Conservation (phyloP, 1,140 invertebrate species). For the Drosophila gunungcola region DNA sequence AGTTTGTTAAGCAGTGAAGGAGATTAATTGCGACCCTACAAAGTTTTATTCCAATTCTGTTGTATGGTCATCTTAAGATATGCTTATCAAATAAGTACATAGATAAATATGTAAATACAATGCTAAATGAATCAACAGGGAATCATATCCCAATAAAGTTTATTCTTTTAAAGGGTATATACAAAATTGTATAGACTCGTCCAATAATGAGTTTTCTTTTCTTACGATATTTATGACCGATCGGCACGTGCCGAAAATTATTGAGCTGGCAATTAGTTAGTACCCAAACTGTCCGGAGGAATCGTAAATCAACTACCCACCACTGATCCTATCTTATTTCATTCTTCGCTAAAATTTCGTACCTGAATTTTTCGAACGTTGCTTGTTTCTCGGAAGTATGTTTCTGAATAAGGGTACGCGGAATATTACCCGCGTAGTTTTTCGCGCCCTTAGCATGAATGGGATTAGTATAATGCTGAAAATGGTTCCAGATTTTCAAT, state of each 20-base stretch:
- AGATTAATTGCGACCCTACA: too few species aligned
- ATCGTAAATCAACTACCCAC: constrained; percentile 1
- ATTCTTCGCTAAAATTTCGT: neutral
- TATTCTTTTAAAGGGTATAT: neutral
- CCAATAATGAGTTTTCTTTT: constrained; percentile 29
- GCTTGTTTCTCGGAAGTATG: constrained; percentile 28
- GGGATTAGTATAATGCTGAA: constrained; percentile 52
- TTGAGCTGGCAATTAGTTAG: constrained; percentile 22
- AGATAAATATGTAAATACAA: neutral
- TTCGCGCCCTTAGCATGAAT: constrained; percentile 54
- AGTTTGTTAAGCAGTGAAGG: too few species aligned
- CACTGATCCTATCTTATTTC: constrained; percentile 1
- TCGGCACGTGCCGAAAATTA: constrained; percentile 26
- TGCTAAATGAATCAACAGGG: neutral
- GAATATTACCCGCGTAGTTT: constrained; percentile 51
- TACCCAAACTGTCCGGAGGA: neutral
- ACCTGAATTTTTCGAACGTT: constrained; percentile 22
- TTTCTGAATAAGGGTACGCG: constrained; percentile 4
- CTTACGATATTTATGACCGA: constrained; percentile 12
- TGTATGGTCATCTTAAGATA: too few species aligned
- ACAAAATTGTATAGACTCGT: neutral
- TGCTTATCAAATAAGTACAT: neutral
- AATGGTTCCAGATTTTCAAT: constrained; percentile 34
- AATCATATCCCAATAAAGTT: too few species aligned
- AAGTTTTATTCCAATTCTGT: too few species aligned